Evolutionary conservation across 2,888 invertebrate species (phyloP).

Genomic region (Protophormia terraenovae): DNA sequence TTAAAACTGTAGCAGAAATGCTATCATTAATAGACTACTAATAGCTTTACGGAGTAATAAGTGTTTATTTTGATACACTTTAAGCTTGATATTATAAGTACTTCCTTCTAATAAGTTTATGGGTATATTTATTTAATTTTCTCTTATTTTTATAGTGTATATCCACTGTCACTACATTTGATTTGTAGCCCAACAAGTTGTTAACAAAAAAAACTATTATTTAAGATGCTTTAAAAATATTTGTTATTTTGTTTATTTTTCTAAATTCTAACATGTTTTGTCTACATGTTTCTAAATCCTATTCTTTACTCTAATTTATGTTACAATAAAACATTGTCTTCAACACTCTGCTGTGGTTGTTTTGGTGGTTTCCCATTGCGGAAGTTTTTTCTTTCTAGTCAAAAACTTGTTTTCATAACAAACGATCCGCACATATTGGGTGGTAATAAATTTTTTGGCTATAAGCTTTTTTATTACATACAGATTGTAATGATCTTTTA

Average conservation of each 20-base stretch:
- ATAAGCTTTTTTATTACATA: neutral
- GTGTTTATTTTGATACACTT: no score
- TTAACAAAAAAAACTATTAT: neutral
- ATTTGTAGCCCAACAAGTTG: neutral
- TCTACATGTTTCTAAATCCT: neutral
- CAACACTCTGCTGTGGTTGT: neutral
- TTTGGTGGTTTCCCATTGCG: constrained; percentile 38
- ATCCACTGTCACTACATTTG: no score
- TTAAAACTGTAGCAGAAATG: no score
- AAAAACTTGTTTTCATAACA: constrained; percentile 35
- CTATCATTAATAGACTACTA: no score
- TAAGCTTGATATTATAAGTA: no score
- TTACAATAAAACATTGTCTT: constrained; percentile 13
- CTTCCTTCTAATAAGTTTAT: no score
- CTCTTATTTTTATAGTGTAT: no score
- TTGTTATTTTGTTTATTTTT: neutral
- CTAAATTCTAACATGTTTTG: neutral
- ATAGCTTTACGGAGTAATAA: no score
- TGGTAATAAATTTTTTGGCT: neutral
- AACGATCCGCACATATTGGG: constrained; percentile 19
- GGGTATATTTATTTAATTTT: no score
- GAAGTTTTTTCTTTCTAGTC: constrained; percentile 11
- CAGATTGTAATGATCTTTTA: neutral
- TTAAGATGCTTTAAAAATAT: neutral
- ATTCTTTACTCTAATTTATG: neutral